Evolutionary conservation across 2,797 vertebrate genomes (phyloP), one percentile per base, ranked within the genome.

Genomic region (Lagocephalus sceleratus): DNA sequence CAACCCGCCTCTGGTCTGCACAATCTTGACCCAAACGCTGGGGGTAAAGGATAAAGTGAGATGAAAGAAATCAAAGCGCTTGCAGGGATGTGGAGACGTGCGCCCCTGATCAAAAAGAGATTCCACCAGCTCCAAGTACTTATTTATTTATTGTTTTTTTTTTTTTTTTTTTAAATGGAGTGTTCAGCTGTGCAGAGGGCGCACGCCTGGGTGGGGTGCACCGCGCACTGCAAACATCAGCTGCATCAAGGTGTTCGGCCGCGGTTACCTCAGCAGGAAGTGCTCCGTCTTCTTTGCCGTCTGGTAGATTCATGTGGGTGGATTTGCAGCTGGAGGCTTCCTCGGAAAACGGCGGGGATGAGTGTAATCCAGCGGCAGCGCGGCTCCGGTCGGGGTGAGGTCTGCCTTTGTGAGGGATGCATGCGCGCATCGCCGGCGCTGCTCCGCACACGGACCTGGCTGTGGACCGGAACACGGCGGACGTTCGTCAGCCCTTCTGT

Each of bases 251-350:
- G 35, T 32, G 45, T 3, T 11, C 47, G 25, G 62, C 47, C 23
- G 72, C 40, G 44, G 49, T 83, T 86, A 88, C 88, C 88, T 89
- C 57, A 74, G 60, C 61, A 48, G 66, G 72, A 69, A 83, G 87
- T 69, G 84, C 85, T 78, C 76, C 80, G 76, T 87, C 79, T 80
- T 77, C 81, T 56, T 35, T 47, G 20, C 73, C 52, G 76, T 73
- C 72, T 66, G 78, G 15, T 39, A 52, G 71, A 83, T 82, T 76
- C 85, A 88, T 87, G 86, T 85, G 86, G 79, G 76, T 82, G 79
- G 80, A 72, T 80, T 68, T 85, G 81, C 81, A 80, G 83, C 80
- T 72, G 82, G 81, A 76, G 66, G 79, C 73, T 61, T 81, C 83
- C 73, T 75, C 71, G 51, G 73, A 71, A 76, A 76, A 75, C 74